Evolutionary conservation across 2,888 invertebrate genomes (phyloP), one percentile per base, ranked within the genome.

Genomic region (Lamproptera curius): DNA sequence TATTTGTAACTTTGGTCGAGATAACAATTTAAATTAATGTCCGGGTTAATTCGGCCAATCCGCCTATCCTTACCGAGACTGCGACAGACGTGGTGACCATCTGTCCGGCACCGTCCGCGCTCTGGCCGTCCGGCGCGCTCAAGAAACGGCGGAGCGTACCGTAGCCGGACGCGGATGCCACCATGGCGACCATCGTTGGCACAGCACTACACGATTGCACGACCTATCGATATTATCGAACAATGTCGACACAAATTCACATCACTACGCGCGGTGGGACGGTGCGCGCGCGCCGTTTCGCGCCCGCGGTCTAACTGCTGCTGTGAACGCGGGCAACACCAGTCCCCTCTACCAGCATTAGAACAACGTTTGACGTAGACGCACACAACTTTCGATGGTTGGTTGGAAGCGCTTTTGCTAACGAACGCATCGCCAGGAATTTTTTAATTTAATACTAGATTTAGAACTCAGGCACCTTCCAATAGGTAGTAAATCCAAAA

Each of bases 111-210:
- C 65, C 64, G 50, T 61, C 58, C 16, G 60, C 68, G 52, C 74
- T 70, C 55, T 79, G 81, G 57, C 85, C 85, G 54, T 79, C 86
- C 54, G 86, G 84, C 51, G 77, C 86, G 73, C 86, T 86, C 51
- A 86, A 76, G 63, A 85, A 86, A 58, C 87, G 81, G 74, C 87
- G 84, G 58, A 86, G 76, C 53, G 86, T 84, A 75, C 85, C 86
- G 72, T 83, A 85, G 70, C 87, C 87, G 60, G 86, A 84, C 59
- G 87, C 86, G 51, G 87, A 86, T 49, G 86, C 86, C 57, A 87
- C 85, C 86, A 86, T 87, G 51, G 86, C 84, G 71, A 87, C 85
- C 86, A 86, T 87, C 70, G 65, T 79, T 53, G 48, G 50, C 59
- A 57, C 57, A 54, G 34, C 67, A 65, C 67, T 53, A 53, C 67